These are phyloP conservation scores for Ara ararauna DNA, from an alignment of 2,797 vertebrate species.

Conservation along the genomic window DNA sequence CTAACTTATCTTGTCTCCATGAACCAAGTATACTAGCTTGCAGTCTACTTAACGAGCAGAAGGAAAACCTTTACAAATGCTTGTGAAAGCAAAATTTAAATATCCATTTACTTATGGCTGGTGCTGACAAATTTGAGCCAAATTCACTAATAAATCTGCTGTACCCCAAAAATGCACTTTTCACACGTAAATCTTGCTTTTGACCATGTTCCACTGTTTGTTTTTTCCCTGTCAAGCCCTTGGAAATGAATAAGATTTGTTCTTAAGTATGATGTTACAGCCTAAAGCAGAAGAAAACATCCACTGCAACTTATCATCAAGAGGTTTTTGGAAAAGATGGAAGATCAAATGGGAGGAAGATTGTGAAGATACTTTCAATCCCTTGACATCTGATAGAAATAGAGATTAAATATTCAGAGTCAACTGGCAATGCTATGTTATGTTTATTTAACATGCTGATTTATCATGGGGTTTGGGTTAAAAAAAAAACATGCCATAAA, in stretches of 20 bases:
- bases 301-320: not conserved
- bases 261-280: not conserved
- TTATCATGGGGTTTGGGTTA: not conserved
- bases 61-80: not conserved
- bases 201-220: not conserved
- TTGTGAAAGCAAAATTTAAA: not conserved
- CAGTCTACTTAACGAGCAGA: not conserved
- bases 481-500: not conserved
- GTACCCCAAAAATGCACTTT: not conserved
- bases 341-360: not conserved
- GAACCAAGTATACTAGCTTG: not conserved
- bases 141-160: not conserved
- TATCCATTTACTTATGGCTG: not conserved
- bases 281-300: not conserved
- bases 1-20: not conserved
- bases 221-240: not conserved
- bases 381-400: not conserved
- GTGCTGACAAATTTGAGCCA: not conserved
- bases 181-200: not conserved
- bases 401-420: not conserved
- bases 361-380: not conserved
- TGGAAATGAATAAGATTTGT: not conserved
- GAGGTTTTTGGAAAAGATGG: not conserved
- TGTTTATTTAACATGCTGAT: not conserved
- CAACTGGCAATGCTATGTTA: not conserved